Percentiles rank a stretch among this genome's conserved stretches.
These are phyloP conservation scores for Acyrthosiphon pisum DNA, from an alignment of 1,140 invertebrate species.

Conservation along the genomic window DNA sequence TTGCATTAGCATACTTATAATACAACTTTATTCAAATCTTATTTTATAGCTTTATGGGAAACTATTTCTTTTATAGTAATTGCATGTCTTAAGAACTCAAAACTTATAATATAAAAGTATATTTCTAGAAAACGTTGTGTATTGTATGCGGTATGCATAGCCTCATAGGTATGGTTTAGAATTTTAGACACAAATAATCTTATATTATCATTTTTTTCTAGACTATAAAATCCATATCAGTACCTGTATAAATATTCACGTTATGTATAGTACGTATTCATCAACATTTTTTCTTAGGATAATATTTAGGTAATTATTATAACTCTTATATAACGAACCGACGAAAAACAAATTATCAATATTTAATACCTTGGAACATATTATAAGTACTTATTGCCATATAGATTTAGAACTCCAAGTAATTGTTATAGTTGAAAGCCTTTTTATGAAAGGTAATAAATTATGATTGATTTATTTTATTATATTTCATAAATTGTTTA, in stretches of 20 bases:
- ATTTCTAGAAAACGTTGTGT: background rate
- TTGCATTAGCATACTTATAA: constrained; percentile 5
- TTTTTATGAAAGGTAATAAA: too few species aligned
- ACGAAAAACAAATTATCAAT: background rate
- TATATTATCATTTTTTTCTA: background rate
- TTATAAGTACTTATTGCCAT: background rate
- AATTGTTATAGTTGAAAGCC: too few species aligned
- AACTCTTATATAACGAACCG: background rate
- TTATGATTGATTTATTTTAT: background rate
- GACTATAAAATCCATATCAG: background rate
- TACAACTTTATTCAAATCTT: constrained; percentile 8
- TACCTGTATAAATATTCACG: background rate
- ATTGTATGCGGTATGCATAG: background rate
- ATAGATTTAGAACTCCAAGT: too few species aligned
- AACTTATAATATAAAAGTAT: background rate
- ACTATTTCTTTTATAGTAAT: constrained; percentile 10
- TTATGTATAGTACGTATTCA: background rate
- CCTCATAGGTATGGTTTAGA: background rate
- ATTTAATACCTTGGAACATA: background rate
- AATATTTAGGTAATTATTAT: background rate
- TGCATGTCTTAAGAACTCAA: background rate
- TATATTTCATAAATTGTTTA: background rate
- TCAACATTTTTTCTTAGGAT: background rate
- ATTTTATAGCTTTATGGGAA: background rate
- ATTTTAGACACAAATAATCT: background rate